Conservation (phyloP, 2,113 vertebrate species). For the Columba janthina region DNA sequence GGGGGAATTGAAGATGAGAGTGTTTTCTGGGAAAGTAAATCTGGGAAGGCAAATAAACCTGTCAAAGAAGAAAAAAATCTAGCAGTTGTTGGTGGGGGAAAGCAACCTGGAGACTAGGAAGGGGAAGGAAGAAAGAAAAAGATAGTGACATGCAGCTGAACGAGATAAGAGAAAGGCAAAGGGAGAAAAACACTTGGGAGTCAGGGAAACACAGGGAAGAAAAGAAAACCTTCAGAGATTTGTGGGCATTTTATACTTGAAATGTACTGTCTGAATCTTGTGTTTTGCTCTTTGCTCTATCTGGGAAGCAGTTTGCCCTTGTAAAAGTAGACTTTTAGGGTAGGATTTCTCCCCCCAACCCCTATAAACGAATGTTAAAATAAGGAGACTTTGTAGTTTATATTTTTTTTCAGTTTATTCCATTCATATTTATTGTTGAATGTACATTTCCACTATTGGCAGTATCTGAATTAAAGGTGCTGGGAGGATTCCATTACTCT, state of each 20-base stretch:
- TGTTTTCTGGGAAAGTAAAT: background rate
- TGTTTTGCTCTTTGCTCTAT: too few species aligned
- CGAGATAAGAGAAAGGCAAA: background rate
- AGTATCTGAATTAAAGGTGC: background rate
- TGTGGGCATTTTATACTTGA: background rate
- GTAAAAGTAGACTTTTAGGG: background rate
- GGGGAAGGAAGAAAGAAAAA: background rate
- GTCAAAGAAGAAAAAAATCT: background rate
- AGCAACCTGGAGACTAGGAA: background rate
- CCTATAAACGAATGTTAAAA: background rate
- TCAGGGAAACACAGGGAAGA: background rate
- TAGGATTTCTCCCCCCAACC: background rate
- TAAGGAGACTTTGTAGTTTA: background rate
- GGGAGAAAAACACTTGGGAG: fast-evolving
- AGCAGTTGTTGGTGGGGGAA: background rate
- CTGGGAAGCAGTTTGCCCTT: background rate
- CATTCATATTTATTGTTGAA: background rate
- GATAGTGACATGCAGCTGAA: background rate
- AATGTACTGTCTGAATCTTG: background rate
- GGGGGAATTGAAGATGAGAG: background rate
- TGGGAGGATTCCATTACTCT: background rate
- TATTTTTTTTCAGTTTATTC: background rate
- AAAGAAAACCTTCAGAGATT: background rate
- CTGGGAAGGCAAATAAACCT: background rate
- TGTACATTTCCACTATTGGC: background rate